Evolutionary conservation across 2,888 invertebrate species (phyloP), one percentile per base, ranked within the genome.

Genomic region (Allophyes oxyacanthae): DNA sequence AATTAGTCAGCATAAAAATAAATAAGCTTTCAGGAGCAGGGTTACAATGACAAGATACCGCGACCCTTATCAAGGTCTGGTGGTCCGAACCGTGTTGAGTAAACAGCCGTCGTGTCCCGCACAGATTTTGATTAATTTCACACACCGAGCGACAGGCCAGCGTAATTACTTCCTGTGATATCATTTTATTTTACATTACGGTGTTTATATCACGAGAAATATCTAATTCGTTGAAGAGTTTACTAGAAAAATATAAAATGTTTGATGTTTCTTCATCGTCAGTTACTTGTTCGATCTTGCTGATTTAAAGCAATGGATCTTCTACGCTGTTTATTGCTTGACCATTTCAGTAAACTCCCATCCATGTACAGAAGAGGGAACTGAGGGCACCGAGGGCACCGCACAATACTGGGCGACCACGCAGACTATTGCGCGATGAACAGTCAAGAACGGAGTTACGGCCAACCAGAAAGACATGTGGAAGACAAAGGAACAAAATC

Each of bases 41-140:
- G 44, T 46, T 46, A 45, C 58, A 62, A 46, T 62, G 56, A 40
- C 43, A 57, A 28, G 50, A 28, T 33, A 30, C 13, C 38, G 33
- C 43, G 34, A 73, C 65, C 72, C 73, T 75, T 51, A 63, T 66
- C 63, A 70, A 50, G 57, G 26, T 59, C 42, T 20, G n/a, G 42
- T 38, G 42, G 49, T n/a, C n/a, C n/a, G n/a, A n/a, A 48, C 54
- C 57, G 53, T 46, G 62, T 64, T 57, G 42, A 58, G 61, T 61
- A 65, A 69, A 65, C 69, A 63, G 54, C 46, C 28, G 52, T 37
- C 63, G 64, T 64, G 64, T 66, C 72, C 45, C 48, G 51, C 44
- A 38, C 70, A 71, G 64, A 62, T 71, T 77, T 64, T 68, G 67
- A 72, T 75, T 71, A 67, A 71, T 68, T 75, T 75, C 67, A 75